These are phyloP conservation scores for Pogona vitticeps DNA, from an alignment of 2,113 vertebrate genomes.

Conservation along the genomic window DNA sequence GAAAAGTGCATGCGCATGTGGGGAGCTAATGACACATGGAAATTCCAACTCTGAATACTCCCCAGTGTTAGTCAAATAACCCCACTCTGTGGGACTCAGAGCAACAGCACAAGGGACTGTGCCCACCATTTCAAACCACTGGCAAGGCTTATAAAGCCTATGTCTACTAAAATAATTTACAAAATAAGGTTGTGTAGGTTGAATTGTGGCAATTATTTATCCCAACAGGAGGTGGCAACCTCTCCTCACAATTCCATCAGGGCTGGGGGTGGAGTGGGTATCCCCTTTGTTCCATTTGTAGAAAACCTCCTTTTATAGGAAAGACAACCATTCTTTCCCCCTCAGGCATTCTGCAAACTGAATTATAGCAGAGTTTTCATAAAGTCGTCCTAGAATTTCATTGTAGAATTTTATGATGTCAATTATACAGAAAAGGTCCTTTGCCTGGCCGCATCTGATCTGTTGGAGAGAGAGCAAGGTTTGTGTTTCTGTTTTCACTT, in stretches of 20 bases:
- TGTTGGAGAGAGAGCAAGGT: not conserved
- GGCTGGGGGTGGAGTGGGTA: not conserved
- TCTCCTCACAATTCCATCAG: conserved; percentile 40
- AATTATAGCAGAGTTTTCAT: conserved; percentile 3
- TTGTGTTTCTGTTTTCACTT: not conserved
- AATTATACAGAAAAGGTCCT: not conserved
- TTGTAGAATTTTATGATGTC: conserved; percentile 8
- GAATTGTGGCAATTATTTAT: conserved; percentile 53
- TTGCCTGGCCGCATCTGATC: conserved; percentile 12
- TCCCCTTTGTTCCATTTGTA: not conserved
- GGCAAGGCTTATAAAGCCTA: not conserved
- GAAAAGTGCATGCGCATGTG: not conserved
- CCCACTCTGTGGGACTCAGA: not conserved
- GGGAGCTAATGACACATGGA: not conserved
- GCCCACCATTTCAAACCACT: not conserved
- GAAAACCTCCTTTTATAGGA: not conserved
- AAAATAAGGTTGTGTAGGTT: not conserved
- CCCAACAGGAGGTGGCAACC: conserved; percentile 69
- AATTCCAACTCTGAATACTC: not conserved
- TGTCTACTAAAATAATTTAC: not conserved
- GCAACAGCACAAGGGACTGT: not conserved
- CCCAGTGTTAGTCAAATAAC: not conserved
- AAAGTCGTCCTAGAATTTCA: not conserved
- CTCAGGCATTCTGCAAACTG: not conserved
- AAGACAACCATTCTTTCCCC: accelerated